Evolutionary conservation across 1,140 invertebrate species (phyloP).

Genomic region (Tetragonula clypearis): DNA sequence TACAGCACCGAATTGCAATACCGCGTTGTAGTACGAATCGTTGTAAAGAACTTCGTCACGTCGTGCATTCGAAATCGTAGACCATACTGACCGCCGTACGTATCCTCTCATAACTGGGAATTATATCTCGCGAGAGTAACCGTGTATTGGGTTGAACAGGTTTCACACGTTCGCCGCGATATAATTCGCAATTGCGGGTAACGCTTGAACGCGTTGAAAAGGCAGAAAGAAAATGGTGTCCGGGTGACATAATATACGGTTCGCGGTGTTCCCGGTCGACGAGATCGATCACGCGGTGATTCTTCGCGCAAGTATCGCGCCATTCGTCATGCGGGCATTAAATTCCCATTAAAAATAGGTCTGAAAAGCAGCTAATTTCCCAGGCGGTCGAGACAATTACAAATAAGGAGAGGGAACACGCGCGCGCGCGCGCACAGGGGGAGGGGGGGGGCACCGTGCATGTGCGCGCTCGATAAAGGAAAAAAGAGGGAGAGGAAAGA

Average conservation of each 20-base stretch:
- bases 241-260: background rate
- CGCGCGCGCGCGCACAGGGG: background rate
- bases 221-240: background rate
- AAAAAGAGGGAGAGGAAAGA: constrained; percentile 72
- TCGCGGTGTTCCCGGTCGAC: background rate
- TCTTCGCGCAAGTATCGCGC: background rate
- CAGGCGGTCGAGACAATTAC: constrained; percentile 15
- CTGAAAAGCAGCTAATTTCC: constrained; percentile 14
- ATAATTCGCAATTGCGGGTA: background rate
- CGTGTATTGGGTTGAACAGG: too few species aligned
- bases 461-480: constrained; percentile 62
- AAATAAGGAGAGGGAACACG: constrained; percentile 46
- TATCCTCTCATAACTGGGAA: too few species aligned
- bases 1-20: too few species aligned
- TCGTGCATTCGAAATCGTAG: too few species aligned
- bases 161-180: too few species aligned
- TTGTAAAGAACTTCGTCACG: too few species aligned
- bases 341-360: background rate
- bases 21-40: too few species aligned
- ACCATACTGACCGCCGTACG: too few species aligned
- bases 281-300: constrained; percentile 3
- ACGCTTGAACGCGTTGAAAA: background rate
- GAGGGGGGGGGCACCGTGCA: background rate
- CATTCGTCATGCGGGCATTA: background rate
- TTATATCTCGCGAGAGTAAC: too few species aligned